Conservation (phyloP, 2,797 vertebrate genomes). For the Vipera latastei region DNA sequence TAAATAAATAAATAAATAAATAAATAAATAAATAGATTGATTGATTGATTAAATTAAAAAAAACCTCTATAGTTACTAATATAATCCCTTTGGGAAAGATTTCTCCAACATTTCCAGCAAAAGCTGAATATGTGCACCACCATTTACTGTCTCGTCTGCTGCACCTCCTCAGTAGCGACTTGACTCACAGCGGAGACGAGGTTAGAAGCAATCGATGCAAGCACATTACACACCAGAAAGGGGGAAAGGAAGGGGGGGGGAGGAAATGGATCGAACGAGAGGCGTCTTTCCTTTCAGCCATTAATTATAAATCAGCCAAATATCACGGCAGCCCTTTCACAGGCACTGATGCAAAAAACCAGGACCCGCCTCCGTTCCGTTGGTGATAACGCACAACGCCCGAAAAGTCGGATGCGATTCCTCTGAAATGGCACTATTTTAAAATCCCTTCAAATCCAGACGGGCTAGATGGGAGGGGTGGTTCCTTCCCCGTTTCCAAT, state of each 20-base stretch:
- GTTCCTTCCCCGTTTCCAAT: constrained; percentile 1
- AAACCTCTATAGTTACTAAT: constrained; percentile 32
- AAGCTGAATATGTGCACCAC: constrained; percentile 36
- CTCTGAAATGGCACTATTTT: constrained; percentile 23
- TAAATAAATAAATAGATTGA: too few species aligned
- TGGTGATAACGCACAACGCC: constrained; percentile 12
- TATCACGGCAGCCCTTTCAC: constrained; percentile 44
- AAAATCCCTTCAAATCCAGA: constrained; percentile 48
- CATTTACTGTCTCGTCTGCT: constrained; percentile 41
- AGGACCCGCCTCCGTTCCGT: background rate
- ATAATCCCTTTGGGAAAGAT: constrained; percentile 28
- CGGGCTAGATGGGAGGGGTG: background rate
- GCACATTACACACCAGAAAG: constrained; percentile 61
- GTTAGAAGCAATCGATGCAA: constrained; percentile 62
- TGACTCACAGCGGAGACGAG: constrained; percentile 53
- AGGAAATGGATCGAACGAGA: constrained; percentile 45
- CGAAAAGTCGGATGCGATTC: constrained; percentile 36
- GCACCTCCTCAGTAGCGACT: constrained; percentile 61
- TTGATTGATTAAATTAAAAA: too few species aligned
- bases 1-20: too few species aligned
- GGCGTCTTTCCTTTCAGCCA: constrained; percentile 70
- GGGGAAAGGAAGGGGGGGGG: constrained; percentile 48
- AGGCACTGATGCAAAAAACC: constrained; percentile 35
- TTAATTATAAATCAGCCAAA: constrained; percentile 69
- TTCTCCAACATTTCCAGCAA: constrained; percentile 20